Evolutionary conservation across 2,797 vertebrate genomes (phyloP).

Genomic region (Sylvia borin): DNA sequence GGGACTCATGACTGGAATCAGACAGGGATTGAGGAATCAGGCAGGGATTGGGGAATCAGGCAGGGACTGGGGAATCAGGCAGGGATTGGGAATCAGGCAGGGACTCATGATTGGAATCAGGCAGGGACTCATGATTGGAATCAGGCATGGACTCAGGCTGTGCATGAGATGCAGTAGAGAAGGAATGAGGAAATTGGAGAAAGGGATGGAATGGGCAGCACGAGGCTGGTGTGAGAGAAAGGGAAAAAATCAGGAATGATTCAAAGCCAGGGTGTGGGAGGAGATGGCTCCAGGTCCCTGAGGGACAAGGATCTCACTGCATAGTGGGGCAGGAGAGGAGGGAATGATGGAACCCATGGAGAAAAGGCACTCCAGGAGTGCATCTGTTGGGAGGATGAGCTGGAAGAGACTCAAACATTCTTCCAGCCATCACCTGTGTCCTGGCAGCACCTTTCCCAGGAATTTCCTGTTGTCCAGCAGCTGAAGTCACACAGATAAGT

Average conservation of each 20-base stretch:
- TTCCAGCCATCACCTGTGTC: neutral
- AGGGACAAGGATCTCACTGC: neutral
- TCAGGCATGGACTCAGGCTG: rapidly evolving
- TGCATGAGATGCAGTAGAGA: neutral
- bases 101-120: no score
- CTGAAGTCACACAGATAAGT: neutral
- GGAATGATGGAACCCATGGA: neutral
- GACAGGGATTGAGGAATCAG: neutral
- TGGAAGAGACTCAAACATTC: neutral
- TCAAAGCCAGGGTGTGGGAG: neutral
- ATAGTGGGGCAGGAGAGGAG: neutral
- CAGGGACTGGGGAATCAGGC: neutral
- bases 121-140: neutral
- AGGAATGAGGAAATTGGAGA: neutral
- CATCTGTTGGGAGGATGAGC: rapidly evolving
- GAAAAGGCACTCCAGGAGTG: neutral
- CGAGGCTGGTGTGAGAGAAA: neutral
- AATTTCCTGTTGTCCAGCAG: neutral
- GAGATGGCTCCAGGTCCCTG: neutral
- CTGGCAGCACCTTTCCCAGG: neutral
- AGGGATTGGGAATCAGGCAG: neutral
- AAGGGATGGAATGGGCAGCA: neutral
- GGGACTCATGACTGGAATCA: no score
- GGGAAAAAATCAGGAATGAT: neutral
- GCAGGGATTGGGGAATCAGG: neutral